Evolutionary conservation across 2,113 vertebrate species (phyloP), one percentile per base, ranked within the genome.

Genomic region (Microtus richardsoni): DNA sequence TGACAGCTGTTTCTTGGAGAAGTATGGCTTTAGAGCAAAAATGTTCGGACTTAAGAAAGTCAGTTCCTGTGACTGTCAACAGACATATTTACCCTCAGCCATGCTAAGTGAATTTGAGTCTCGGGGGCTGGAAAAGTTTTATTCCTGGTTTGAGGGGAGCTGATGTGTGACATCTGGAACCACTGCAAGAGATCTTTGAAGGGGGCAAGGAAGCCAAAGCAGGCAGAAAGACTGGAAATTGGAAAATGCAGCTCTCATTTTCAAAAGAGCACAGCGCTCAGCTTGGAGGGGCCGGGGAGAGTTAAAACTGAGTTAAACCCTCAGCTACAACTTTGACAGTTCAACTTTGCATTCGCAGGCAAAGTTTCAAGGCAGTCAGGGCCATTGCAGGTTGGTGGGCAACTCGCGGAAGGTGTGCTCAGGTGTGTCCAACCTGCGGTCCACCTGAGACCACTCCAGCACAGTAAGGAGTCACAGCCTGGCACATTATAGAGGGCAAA

Each of bases 1-100:
- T 47, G 70, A 60, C 87, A 95, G 66, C 79, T 47, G 26, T 93
- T 92, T 97, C 93, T 89, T 73, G 64, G 89, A 71, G 91, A 96
- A 85, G 44, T 88, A 47, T 95, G 71, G 39, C 54, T 96, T 97
- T 94, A 94, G 87, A 96, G 62, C 49, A 91, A 95, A 95, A 95
- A 83, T 30, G 62, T 78, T 88, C 73, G 44, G 66, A 94, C 75
- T 80, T 68, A 94, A 95, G 75, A 90, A 96, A 98, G 80, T 62
- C 91, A 33, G 75, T 92, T 96, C 52, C 95, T 88, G 22, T 89
- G 94, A 93, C 86, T 96, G 71, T 95, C 95, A 93, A 88, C 28
- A 96, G 87, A 62, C 16, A 60, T 60, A 82, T 44, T 95, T 93
- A 91, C 68, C 88, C 68, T 85, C 88, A 95, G 79, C 84, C 44